Conservation (phyloP, 2,888 invertebrate genomes). For the Pristionchus fissidentatus region DNA sequence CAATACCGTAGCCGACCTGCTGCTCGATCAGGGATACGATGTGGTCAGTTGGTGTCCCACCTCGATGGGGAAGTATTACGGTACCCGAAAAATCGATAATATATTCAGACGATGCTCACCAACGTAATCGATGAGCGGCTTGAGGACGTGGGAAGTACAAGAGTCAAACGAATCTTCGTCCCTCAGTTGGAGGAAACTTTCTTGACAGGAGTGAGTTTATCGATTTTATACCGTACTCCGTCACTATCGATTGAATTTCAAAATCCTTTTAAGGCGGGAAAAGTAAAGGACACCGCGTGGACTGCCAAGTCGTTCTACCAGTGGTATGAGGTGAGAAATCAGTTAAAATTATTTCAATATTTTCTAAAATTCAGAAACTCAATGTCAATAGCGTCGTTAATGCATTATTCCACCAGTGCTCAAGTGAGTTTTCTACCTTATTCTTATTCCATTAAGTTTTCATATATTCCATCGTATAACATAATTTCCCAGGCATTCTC, state of each 20-base stretch:
- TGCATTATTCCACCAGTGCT: neutral
- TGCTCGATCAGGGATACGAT: conserved; percentile 57
- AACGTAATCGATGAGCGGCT: conserved; percentile 10
- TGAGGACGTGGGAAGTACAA: neutral
- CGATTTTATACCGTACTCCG: neutral
- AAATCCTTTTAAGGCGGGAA: neutral
- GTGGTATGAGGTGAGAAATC: neutral
- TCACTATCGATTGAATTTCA: neutral
- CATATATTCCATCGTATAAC: neutral
- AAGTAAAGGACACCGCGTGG: conserved; percentile 4
- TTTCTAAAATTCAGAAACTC: neutral
- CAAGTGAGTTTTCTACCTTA: conserved; percentile 10
- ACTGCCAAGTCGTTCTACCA: conserved; percentile 1
- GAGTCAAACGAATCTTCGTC: neutral
- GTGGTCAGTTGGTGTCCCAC: conserved; percentile 51
- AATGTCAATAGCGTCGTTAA: conserved; percentile 20
- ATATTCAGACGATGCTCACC: neutral
- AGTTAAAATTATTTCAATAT: neutral
- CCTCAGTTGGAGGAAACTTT: neutral
- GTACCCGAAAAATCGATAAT: neutral
- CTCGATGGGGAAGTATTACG: neutral
- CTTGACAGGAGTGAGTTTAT: neutral
- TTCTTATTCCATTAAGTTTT: too few species aligned
- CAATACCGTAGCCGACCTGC: conserved; percentile 53
- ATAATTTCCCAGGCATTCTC: neutral